Evolutionary conservation across 2,113 vertebrate species (phyloP), one percentile per base, ranked within the genome.

Genomic region (Meleagris gallopavo): DNA sequence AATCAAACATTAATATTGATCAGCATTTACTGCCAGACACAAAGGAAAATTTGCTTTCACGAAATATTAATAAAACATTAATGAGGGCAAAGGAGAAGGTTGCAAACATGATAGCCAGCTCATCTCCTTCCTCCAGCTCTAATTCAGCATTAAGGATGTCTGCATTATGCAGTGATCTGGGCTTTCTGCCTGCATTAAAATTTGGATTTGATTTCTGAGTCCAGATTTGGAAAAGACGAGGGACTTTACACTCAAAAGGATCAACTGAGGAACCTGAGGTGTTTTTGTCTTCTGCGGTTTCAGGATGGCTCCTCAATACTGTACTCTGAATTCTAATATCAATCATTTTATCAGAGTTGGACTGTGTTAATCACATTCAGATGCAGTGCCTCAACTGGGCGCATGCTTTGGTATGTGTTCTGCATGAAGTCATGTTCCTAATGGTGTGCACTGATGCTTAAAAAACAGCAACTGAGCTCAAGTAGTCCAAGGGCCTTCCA

Each of bases 1-100:
- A 94, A 95, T 91, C 60, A 77, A 93, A 83, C 75, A 74, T 91
- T 91, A 85, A 93, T 93, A 95, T 89, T 77, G 91, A 81, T 86
- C 82, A 88, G 64, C 50, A 71, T 80, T 91, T 95, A 95, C 85
- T 91, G 64, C 79, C 72, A 80, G 79, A 67, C 74, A 85, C 71
- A 93, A 88, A 78, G 75, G 66, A 88, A 94, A 91, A 83, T 43
- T 77, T 85, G 71, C 78, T 93, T 92, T 95, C 32, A 45, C 54
- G 60, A 83, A 75, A 62, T 85, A 80, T 74, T 95, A 92, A 83
- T 88, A 83, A 94, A 94, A 83, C 89, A 83, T 85, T 91, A 92
- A 83, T 74, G 78, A 87, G 72, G 78, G 75, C 34, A 67, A 92
- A 79, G 71, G 55, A 86, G 76, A 80, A 86, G 88, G 45, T 10